These are phyloP conservation scores for Nixonia krombeini DNA, from an alignment of 1,140 invertebrate genomes.

Conservation along the genomic window DNA sequence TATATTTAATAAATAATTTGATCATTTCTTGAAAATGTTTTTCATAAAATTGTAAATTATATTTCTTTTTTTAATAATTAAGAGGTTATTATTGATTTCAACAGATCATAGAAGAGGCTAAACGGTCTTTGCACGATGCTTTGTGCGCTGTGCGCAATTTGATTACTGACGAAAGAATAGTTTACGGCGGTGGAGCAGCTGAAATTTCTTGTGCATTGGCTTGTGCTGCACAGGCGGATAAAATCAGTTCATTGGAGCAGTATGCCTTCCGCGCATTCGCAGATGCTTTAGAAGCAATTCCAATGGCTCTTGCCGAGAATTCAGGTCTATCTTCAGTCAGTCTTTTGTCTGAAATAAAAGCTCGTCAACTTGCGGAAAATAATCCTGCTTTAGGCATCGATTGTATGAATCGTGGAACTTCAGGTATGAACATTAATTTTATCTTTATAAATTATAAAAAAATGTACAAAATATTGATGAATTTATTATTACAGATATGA, in stretches of 20 bases:
- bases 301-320: constrained; percentile 97
- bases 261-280: constrained; percentile 97
- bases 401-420: constrained; percentile 90
- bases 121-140: constrained; percentile 97
- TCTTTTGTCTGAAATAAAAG: constrained; percentile 93
- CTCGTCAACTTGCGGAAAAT: constrained; percentile 87
- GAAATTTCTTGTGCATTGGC: constrained; percentile 96
- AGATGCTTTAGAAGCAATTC: constrained; percentile 95
- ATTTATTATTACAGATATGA: constrained; percentile 87
- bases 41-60: too few species aligned
- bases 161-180: constrained; percentile 91
- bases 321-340: constrained; percentile 94
- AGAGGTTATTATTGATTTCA: too few species aligned
- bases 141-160: constrained; percentile 97
- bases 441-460: not conserved
- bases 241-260: constrained; percentile 94
- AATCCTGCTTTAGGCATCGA: constrained; percentile 95
- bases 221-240: constrained; percentile 90
- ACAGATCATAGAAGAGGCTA: constrained; percentile 96
- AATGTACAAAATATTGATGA: not conserved
- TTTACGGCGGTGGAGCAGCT: constrained; percentile 97
- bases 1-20: too few species aligned
- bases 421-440: constrained; percentile 70
- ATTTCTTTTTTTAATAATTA: too few species aligned
- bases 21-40: too few species aligned